phyloP scores from a whole-genome alignment of 2,888 invertebrate genomes.

The Falcaria lacertinaria region DNA sequence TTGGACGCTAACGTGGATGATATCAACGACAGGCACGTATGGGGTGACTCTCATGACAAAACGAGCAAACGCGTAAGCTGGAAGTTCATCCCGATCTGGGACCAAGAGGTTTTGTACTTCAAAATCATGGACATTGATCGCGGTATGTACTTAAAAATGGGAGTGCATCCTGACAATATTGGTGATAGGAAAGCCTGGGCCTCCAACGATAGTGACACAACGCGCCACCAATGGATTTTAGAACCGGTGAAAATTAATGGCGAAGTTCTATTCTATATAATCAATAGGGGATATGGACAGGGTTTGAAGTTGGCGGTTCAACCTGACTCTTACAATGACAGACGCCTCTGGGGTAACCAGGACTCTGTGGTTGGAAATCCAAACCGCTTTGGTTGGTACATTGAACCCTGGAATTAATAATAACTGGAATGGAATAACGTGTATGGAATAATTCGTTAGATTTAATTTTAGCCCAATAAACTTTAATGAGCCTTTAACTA shows the following conservation, averaged over 20 bases:
- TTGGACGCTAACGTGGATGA: conserved; percentile 16
- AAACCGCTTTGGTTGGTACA: conserved; percentile 16
- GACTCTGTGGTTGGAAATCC: conserved; percentile 11
- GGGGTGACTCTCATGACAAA: conserved; percentile 25
- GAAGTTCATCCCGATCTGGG: conserved; percentile 28
- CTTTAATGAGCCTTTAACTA: too few species aligned
- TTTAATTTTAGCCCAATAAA: too few species aligned
- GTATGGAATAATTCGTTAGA: too few species aligned
- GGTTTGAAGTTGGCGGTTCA: conserved; percentile 24
- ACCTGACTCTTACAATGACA: conserved; percentile 16
- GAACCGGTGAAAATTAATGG: conserved; percentile 23
- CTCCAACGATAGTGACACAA: conserved; percentile 11
- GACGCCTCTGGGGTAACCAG: conserved; percentile 25
- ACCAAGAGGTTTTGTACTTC: conserved; percentile 24
- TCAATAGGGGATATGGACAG: conserved; percentile 26
- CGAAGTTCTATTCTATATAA: conserved; percentile 26
- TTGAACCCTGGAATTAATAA: conserved; percentile 4
- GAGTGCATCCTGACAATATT: conserved; percentile 10
- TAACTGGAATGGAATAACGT: too few species aligned
- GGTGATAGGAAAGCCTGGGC: conserved; percentile 31
- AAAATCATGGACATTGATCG: conserved; percentile 26
- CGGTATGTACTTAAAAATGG: conserved; percentile 31
- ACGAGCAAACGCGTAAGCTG: conserved; percentile 24
- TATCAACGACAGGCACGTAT: conserved; percentile 19
- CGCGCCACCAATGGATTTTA: conserved; percentile 26